A percentile compares a stretch with the other conserved stretches of the same genome.
Evolutionary conservation across 2,888 invertebrate species (phyloP).

Genomic region (Aporophyla lueneburgensis): DNA sequence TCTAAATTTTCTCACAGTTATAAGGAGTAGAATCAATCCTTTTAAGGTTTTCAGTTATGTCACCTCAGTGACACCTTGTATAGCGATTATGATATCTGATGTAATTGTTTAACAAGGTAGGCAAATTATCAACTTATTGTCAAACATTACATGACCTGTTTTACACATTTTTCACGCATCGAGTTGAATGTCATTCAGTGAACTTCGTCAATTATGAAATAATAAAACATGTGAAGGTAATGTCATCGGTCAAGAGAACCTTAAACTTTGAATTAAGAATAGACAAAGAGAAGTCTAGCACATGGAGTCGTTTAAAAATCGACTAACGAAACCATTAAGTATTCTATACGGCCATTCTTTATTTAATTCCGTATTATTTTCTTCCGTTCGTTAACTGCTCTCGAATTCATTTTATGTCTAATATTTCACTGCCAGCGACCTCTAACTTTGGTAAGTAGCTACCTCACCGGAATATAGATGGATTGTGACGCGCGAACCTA

Average conservation of each 20-base stretch:
- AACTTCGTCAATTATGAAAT: slow-evolving; percentile 23
- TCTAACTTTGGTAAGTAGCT: slow-evolving; percentile 46
- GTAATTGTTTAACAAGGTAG: slow-evolving; percentile 45
- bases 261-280: neutral
- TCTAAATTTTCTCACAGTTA: neutral
- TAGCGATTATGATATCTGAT: slow-evolving; percentile 38
- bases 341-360: slow-evolving; percentile 29
- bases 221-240: slow-evolving; percentile 8
- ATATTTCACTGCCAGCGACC: slow-evolving; percentile 47
- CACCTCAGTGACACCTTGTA: neutral
- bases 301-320: neutral
- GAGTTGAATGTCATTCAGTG: slow-evolving; percentile 24
- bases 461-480: slow-evolving; percentile 54
- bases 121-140: slow-evolving; percentile 48
- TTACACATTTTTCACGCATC: slow-evolving; percentile 31
- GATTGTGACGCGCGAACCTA: slow-evolving; percentile 35
- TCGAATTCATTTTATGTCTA: slow-evolving; percentile 47
- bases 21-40: neutral
- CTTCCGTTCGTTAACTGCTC: slow-evolving; percentile 48
- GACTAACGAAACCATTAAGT: neutral
- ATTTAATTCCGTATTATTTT: slow-evolving; percentile 28
- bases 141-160: slow-evolving; percentile 52
- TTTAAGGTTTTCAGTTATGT: neutral
- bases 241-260: neutral
- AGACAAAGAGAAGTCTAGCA: neutral